Evolutionary conservation across 2,113 vertebrate species (phyloP), one percentile per base, ranked within the genome.

Genomic region (Arenaria interpres): DNA sequence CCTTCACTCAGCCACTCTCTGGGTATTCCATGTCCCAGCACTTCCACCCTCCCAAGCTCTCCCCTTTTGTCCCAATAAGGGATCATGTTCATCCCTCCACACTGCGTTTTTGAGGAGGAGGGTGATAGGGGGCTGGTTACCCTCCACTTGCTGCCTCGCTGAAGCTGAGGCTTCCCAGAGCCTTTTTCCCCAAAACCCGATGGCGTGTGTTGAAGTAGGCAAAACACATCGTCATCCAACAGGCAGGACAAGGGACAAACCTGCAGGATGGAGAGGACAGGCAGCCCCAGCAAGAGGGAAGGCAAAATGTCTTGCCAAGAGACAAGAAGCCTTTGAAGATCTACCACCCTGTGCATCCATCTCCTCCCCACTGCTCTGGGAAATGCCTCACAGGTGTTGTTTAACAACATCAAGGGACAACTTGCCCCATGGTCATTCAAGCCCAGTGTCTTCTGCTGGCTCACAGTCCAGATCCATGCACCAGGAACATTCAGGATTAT

Each of bases 41-140:
- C 16, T 67, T 60, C 24, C 39, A 43, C 24, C 23, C 25, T 18
- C 25, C 13, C 51, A 41, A 57, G 30, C 12, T 53, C 15, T 81
- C 6, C 22, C 46, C 10, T 79, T 74, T 50, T 63, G 51, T 12
- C 33, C 59, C 59, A 37, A 1, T 32, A 59, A 45, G 51, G 74
- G 28, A 25, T 28, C 57, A 62, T 1, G 0, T 4, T 50, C 46
- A 41, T 12, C 28, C n/a, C 37, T 41, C 22, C 24, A 25, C 41
- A 32, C 5, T 23, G 56, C 1, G 0, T 20, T 66, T 89, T 71
- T 77, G 60, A 46, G 41, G 46, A 71, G 17, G 2, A 0, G 3
- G 43, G 6, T 56, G 18, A 5, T 4, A 43, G 19, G 8, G 7
- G 53, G 12, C 22, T 67, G 14, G 3, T 50, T 87, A 24, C 17